Evolutionary conservation across 2,113 vertebrate genomes (phyloP).

Genomic region (Nothobranchius kuhntae): DNA sequence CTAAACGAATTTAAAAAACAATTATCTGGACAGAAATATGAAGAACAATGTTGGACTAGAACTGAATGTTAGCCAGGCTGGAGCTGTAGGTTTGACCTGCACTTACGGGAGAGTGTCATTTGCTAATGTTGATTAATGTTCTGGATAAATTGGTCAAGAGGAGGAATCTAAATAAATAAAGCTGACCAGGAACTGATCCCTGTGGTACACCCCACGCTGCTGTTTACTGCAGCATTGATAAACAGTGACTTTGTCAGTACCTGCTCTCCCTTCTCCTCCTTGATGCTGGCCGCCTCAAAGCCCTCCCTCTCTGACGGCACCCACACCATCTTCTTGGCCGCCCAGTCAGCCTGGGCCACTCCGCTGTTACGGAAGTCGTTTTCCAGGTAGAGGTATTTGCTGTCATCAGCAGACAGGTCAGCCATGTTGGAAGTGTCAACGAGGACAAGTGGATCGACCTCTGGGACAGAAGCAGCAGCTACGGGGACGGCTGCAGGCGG

Average conservation of each 20-base stretch:
- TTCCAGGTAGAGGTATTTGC: constrained; percentile 92
- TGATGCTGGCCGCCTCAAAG: constrained; percentile 91
- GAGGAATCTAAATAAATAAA: not conserved
- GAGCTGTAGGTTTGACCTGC: not conserved
- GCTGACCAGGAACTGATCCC: not conserved
- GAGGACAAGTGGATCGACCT: not conserved
- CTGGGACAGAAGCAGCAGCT: not conserved
- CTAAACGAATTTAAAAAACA: too few relatives aligned
- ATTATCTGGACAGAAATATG: too few relatives aligned
- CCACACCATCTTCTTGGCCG: constrained; percentile 94
- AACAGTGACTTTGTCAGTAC: constrained; percentile 22
- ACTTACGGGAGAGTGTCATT: not conserved
- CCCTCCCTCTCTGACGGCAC: constrained; percentile 93
- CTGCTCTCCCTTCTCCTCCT: constrained; percentile 94
- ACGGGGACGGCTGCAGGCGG: not conserved
- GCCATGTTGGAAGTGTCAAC: constrained; percentile 54
- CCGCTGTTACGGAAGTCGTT: constrained; percentile 88
- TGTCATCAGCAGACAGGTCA: constrained; percentile 79
- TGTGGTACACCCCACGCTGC: not conserved
- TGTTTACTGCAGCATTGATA: not conserved
- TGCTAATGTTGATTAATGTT: not conserved
- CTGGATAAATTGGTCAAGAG: too few relatives aligned
- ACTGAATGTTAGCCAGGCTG: not conserved
- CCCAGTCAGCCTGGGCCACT: constrained; percentile 92
- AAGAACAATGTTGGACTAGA: too few relatives aligned